Evolutionary conservation across 2,113 vertebrate species (phyloP), one percentile per base, ranked within the genome.

Genomic region (Syngnathus typhle): DNA sequence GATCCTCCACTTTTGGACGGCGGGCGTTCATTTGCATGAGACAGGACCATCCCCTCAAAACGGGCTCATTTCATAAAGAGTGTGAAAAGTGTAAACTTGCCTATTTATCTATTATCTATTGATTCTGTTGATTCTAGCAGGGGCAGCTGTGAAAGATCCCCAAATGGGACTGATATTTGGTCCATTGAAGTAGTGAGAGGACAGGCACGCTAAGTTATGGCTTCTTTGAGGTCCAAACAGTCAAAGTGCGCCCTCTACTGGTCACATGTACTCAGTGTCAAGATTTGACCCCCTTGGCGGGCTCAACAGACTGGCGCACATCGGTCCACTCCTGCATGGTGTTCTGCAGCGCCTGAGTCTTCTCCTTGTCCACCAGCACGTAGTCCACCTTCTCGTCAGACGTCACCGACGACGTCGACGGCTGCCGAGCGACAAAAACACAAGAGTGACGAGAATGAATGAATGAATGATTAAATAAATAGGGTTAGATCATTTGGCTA

Each of bases 321-420:
- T 99, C 97, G 0, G 95, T 98, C 97, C 97, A 99, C 89, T 98
- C 97, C 90, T 97, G 96, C 96, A 98, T 99, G 82, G 97, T 99
- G 91, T 86, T 98, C 83, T 99, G 96, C 80, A 99, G 90, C 0
- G 97, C 97, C 79, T 96, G 94, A 0, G 96, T 99, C 93, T 96
- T 98, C 87, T 99, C 95, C 76, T 98, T 99, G 88, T 99, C 96
- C 59, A 98, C 96, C 70, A 98, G 96, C 46, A 99, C 97, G 0
- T 99, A 99, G 83, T 99, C 97, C 61, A 99, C 97, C 87, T 99
- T 99, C 88, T 99, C 97, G 0, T 98, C 97, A 0, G 96, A 98
- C 38, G 95, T 93, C 9, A 95, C 93, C 0, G 97, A 98, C 0
- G 96, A 98, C 0, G 96, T 98, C 78, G 97, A 98, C 41, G 97